Base-by-base conservation (phyloP, 2,797 vertebrate genomes). In the Spondyliosoma cantharus region DNA sequence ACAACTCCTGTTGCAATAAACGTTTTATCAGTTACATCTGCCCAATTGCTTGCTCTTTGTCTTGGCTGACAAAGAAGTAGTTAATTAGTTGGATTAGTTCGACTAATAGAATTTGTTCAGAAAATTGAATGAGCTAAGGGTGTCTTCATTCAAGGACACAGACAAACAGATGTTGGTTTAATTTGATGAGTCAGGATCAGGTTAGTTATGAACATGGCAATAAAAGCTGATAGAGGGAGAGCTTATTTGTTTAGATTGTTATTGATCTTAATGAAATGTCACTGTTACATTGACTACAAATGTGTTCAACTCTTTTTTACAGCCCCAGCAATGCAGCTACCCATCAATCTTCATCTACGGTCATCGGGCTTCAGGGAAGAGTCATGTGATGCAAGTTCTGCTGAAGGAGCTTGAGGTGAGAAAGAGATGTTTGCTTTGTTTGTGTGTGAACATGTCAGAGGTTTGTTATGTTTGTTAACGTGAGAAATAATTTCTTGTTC, bases 331-430 rank as follows among this genome's bases (percentile, higher is more conserved):
- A 53, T 96, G 94, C 89, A 96, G 96, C 90, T 97, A 96, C 86
- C 96, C 97, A 5, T 97, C 97, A 5, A 84, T 99, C 91, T 98
- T 99, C 90, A 96, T 99, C 86, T 99, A 98, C 1, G 97, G 98
- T 43, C 97, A 99, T 86, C 96, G 96, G 56, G 95, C 97, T 54
- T 96, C 97, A 74, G 98, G 98, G 61, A 99, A 99, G 91, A 99
- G 97, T 53, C 96, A 97, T 0, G 96, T 98, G 74, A 91, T 96
- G 53, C 90, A 95, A 24, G 93, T 95, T 53, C 86, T 98, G 74
- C 88, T 98, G 81, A 96, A 94, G 64, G 96, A 96, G 24, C 94
- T 97, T 78, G 91, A 97, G 97, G 98, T 99, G 91, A 86, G 87
- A 72, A 22, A 53, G 29, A 68, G 16, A 72, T 9, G 16, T 45